Base-by-base conservation (phyloP, 2,113 vertebrate genomes). In the Sorex araneus region DNA sequence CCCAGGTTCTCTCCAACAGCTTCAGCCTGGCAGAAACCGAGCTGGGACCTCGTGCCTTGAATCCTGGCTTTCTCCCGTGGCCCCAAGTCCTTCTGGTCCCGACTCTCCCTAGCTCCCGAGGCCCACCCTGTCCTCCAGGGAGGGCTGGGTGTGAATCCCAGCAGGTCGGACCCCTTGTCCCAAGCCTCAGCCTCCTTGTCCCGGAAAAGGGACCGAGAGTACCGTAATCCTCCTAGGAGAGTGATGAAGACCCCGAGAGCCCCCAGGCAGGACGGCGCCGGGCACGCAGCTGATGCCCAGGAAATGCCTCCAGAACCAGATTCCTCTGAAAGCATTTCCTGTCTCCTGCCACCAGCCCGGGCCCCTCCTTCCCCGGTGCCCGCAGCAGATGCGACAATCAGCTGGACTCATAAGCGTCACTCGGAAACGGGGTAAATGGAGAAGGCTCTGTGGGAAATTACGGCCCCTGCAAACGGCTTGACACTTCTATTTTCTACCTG, bases 401-500 rank as follows among this genome's bases (percentile, higher is more conserved):
- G 25, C 91, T 32, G 32, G 66, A 25, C 77, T 78, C 82, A 81
- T 57, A 4, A 85, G 78, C 80, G 18, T 66, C 66, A 3, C 50
- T 15, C 32, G 60, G 84, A 77, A 89, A 69, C 78, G 79, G 77
- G 50, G 91, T 81, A 92, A 84, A 50, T n/a, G 70, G 84, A 94
- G 84, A 96, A 90, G 92, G 91, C 92, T 94, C 87, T 86, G 70
- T 87, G 87, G 91, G 92, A 96, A 96, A 96, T 95, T 95, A 96
- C 12, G 0, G 89, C 81, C 87, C 79, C 94, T 94, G 78, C 94
- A 87, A 70, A 87, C 84, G 81, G 60, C 64, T 86, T 93, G 94
- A 91, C 96, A 95, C 89, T 95, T 96, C 94, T 94, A 94, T 96
- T 95, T 97, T 95, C 97, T 94, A 84, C 84, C 84, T 93, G 94